phyloP scores from a whole-genome alignment of 2,888 invertebrate genomes.

The Hirtodrosophila cameraria region DNA sequence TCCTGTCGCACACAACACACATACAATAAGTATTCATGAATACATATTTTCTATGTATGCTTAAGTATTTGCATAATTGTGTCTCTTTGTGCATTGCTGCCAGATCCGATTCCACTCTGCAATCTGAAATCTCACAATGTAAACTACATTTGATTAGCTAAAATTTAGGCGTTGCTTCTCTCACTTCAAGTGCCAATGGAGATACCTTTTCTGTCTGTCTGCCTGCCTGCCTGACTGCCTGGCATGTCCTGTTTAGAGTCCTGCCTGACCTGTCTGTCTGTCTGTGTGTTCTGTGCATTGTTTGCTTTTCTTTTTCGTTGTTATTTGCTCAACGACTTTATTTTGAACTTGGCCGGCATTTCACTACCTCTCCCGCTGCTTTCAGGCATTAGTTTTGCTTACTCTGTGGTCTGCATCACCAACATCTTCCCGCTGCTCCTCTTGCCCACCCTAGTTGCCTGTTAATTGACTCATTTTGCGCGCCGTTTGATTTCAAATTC shows the following conservation, averaged over 20 bases:
- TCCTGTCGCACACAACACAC: conserved; percentile 54
- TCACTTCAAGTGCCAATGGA: conserved; percentile 62
- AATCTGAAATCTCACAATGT: conserved; percentile 16
- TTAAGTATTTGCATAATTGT: conserved; percentile 57
- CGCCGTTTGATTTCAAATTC: conserved; percentile 67
- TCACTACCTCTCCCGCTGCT: conserved; percentile 60
- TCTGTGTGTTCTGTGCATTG: conserved; percentile 38
- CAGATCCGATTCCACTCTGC: conserved; percentile 25
- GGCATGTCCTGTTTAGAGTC: conserved; percentile 6
- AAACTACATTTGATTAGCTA: conserved; percentile 71
- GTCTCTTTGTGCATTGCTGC: conserved; percentile 18
- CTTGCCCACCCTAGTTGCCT: conserved; percentile 20
- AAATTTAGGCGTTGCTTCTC: conserved; percentile 57
- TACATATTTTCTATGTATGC: neutral
- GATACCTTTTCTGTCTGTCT: conserved; percentile 34
- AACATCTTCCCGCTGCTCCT: neutral
- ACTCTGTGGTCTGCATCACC: conserved; percentile 35
- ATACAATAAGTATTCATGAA: conserved; percentile 11
- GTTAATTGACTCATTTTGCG: conserved; percentile 74
- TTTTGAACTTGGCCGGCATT: conserved; percentile 59
- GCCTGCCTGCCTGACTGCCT: conserved; percentile 18
- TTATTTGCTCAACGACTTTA: conserved; percentile 66
- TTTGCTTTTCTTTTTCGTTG: conserved; percentile 33
- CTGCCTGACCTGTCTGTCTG: neutral
- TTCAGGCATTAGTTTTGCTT: conserved; percentile 59